A percentile compares a stretch with the other conserved stretches of the same genome.
Conservation (phyloP, 2,113 vertebrate genomes). For the Phalacrocorax pelagicus region DNA sequence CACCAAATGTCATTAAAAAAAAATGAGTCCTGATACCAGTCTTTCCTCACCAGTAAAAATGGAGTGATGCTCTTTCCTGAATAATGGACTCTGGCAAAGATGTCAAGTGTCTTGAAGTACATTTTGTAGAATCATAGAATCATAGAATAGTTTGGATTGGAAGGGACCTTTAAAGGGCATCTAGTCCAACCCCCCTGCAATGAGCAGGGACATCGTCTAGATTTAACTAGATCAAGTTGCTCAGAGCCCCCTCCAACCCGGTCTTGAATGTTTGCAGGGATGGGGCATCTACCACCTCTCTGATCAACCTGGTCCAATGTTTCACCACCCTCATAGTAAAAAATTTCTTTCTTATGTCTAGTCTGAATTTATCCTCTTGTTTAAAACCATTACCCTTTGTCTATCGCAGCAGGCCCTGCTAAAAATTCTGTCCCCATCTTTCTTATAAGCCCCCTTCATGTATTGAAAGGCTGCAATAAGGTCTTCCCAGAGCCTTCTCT, state of each 20-base stretch:
- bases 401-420: not conserved
- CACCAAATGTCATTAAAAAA: not conserved
- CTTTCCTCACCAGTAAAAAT: not conserved
- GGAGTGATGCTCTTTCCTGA: not conserved
- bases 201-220: not conserved
- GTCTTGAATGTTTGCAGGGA: not conserved
- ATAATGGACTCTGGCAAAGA: not conserved
- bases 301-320: not conserved
- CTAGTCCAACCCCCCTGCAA: not conserved
- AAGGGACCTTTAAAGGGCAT: not conserved
- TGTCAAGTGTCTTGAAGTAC: not conserved
- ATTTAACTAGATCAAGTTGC: not conserved
- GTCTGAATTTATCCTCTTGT: not conserved
- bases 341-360: not conserved
- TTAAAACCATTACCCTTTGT: not conserved
- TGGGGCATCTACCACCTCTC: not conserved
- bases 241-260: not conserved
- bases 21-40: not conserved
- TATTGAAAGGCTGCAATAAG: not conserved
- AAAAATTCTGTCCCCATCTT: not conserved
- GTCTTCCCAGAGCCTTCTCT: fast-evolving
- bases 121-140: not conserved
- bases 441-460: not conserved
- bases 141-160: not conserved
- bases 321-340: not conserved